Evolutionary conservation across 2,797 vertebrate genomes (phyloP), one percentile per base, ranked within the genome.

Genomic region (Xenopus petersii): DNA sequence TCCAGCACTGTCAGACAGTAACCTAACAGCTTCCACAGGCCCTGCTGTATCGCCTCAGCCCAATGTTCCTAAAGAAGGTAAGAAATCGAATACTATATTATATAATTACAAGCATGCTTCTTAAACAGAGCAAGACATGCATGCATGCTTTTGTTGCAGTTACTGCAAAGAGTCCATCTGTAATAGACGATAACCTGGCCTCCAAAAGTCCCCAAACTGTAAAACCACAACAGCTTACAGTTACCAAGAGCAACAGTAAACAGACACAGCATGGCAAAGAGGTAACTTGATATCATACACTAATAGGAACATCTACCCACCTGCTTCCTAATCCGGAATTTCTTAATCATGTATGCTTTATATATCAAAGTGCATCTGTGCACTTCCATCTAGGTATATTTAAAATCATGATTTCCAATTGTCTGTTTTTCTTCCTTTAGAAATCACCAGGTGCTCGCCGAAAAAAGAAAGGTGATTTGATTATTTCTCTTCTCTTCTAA

Each of bases 1-100:
- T 15, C 61, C 64, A 15, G n/a, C 75, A 13, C 21, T 64, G 1
- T 78, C 70, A 15, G 75, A 78, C n/a, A 78, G 70, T 63, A 73
- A 58, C 51, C 42, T 78, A 10, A n/a, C 16, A 17, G 67, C 12
- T n/a, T 26, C 58, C 21, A 33, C 68, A 66, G 51, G 47, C 42
- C n/a, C 42, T 26, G 9, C 42, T 17, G 48, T 33, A 33, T 16
- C 21, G 33, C 33, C 30, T 1, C 60, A 55, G 11, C 5, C 11
- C 2, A 9, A 46, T 16, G 5, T 55, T n/a, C 46, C 60, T 12
- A 33, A 21, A 7, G 48, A 72, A 59, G 75, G 75, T 77, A 21
- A 73, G 64, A 36, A 15, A 8, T 9, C 55, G 2, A 51, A 10
- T 13, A 12, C 49, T 15, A 10, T 30, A 2, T 30, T 30, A 21